phyloP scores from a whole-genome alignment of 35 echinoderm and acorn worm genomes.

The Antedon bifida region DNA sequence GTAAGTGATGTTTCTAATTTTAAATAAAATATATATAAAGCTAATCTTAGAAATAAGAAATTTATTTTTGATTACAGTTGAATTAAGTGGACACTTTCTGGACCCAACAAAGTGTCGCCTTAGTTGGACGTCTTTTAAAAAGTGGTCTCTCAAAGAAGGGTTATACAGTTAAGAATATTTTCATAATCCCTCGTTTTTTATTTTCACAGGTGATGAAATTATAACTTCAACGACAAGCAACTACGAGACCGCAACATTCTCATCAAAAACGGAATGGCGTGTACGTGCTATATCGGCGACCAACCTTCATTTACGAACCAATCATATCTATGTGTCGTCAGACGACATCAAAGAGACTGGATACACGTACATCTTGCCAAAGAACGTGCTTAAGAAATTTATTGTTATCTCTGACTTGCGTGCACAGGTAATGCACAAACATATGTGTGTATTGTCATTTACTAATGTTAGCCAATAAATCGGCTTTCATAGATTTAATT shows the following conservation, averaged over 20 bases:
- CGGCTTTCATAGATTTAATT: too few relatives aligned
- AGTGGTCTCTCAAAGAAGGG: too few relatives aligned
- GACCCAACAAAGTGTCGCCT: too few relatives aligned
- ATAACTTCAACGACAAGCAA: constrained; percentile 99
- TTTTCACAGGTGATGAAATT: constrained; percentile 70
- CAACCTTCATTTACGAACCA: constrained; percentile 87
- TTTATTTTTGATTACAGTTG: too few relatives aligned
- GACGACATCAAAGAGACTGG: constrained; percentile 98
- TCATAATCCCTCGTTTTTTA: too few relatives aligned
- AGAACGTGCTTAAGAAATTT: constrained; percentile 99
- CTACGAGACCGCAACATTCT: constrained; percentile 96
- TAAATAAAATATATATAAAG: too few relatives aligned
- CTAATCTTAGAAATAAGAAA: too few relatives aligned
- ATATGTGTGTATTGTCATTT: too few relatives aligned
- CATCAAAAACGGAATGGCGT: constrained; percentile 82
- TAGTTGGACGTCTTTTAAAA: too few relatives aligned
- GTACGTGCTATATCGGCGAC: constrained; percentile 96
- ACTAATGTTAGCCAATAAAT: too few relatives aligned
- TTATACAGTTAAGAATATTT: too few relatives aligned
- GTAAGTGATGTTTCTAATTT: constrained; percentile 23
- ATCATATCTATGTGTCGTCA: constrained; percentile 98
- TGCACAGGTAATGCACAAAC: constrained; percentile 79
- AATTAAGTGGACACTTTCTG: too few relatives aligned
- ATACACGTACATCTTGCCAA: constrained; percentile 97
- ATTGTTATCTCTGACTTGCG: constrained; percentile 92